These are phyloP conservation scores for Agrotis exclamationis DNA, from an alignment of 2,888 invertebrate species.

Conservation along the genomic window DNA sequence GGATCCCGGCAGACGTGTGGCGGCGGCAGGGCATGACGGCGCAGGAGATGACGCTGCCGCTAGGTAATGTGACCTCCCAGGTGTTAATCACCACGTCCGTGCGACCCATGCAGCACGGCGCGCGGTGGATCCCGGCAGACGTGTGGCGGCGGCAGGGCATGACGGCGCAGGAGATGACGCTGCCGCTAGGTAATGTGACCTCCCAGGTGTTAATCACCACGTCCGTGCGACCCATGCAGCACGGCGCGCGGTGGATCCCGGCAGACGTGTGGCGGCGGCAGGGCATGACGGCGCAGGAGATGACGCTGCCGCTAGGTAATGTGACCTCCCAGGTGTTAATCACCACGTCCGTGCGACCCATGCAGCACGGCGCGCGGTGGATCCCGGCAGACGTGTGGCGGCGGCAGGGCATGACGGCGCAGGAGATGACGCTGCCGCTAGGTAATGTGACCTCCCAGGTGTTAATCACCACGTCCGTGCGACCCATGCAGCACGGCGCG, in stretches of 20 bases:
- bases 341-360: background rate
- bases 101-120: no score
- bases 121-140: no score
- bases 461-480: no score
- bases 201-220: no score
- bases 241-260: conserved; percentile 95
- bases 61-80: no score
- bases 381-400: conserved; percentile 98
- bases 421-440: conserved; percentile 91
- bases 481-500: no score
- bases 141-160: no score
- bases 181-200: conserved; percentile 93
- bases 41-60: no score
- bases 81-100: no score
- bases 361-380: conserved; percentile 93
- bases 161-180: conserved; percentile 96
- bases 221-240: conserved; percentile 93
- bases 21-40: no score
- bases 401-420: conserved; percentile 98
- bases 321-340: conserved; percentile 81
- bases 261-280: conserved; percentile 97
- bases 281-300: conserved; percentile 98
- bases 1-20: no score
- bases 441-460: no score
- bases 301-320: conserved; percentile 96